Conservation (phyloP, 1,140 invertebrate species). For the Diorhabda sublineata region DNA sequence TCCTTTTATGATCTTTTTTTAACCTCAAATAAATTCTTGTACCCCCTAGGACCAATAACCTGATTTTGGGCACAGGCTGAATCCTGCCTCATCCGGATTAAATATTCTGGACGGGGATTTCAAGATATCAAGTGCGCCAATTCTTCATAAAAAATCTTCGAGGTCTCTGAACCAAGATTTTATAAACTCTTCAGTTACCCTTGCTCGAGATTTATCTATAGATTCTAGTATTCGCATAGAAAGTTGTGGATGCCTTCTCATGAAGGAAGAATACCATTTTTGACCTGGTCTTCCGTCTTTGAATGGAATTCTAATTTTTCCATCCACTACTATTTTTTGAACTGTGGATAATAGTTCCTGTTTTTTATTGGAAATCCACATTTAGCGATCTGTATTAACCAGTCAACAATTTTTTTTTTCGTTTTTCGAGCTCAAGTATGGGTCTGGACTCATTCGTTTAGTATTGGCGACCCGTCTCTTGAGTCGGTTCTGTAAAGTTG, state of each 20-base stretch:
- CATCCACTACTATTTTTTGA: background rate
- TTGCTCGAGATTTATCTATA: slow-evolving; percentile 18
- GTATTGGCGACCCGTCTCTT: slow-evolving; percentile 3
- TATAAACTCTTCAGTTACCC: slow-evolving; percentile 15
- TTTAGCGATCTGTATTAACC: background rate
- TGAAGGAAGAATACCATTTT: too few species aligned
- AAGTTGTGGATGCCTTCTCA: too few species aligned
- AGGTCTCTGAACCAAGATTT: slow-evolving; percentile 35
- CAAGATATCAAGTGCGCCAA: too few species aligned
- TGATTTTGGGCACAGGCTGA: slow-evolving; percentile 34
- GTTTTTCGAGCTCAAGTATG: slow-evolving; percentile 1
- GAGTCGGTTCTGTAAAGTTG: background rate
- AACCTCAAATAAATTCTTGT: slow-evolving; percentile 30
- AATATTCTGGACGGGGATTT: too few species aligned
- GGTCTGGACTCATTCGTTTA: background rate
- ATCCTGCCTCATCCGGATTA: slow-evolving; percentile 28
- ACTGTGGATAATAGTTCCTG: background rate
- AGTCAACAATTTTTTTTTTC: slow-evolving; percentile 6
- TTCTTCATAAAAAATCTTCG: too few species aligned
- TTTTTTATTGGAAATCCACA: slow-evolving; percentile 10
- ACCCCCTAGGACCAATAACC: slow-evolving; percentile 34
- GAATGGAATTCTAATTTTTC: slow-evolving; percentile 1
- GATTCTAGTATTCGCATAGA: slow-evolving; percentile 5
- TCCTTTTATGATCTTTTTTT: too few species aligned
- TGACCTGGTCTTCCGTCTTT: slow-evolving; percentile 7